Evolutionary conservation across 1,140 invertebrate species (phyloP).

Genomic region (Drosophila orena): DNA sequence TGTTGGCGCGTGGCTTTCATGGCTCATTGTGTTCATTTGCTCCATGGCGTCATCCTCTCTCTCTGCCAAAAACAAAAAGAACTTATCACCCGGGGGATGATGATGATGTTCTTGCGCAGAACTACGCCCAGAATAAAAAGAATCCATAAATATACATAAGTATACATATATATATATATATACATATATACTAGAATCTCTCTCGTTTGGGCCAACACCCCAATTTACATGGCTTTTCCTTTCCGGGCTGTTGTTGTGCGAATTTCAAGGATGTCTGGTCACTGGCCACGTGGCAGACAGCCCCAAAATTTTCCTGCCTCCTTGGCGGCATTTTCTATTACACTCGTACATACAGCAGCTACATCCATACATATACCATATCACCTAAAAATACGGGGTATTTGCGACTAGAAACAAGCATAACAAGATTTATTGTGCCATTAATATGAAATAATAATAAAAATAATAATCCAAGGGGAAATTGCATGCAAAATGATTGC

Average conservation of each 20-base stretch:
- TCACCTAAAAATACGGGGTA: background rate
- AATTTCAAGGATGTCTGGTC: conserved; percentile 71
- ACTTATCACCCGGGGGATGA: conserved; percentile 37
- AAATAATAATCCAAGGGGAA: too few species aligned
- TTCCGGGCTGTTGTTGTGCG: conserved; percentile 10
- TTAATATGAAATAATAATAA: too few species aligned
- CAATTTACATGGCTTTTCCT: conserved; percentile 30
- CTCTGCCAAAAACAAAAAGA: conserved; percentile 10
- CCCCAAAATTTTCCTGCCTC: conserved; percentile 31
- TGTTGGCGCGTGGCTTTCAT: conserved; percentile 72
- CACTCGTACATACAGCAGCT: background rate
- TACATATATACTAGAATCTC: conserved; percentile 17
- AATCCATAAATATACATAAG: background rate
- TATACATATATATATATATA: conserved; percentile 3
- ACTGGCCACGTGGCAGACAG: conserved; percentile 64
- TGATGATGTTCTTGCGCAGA: conserved; percentile 51
- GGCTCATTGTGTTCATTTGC: conserved; percentile 61
- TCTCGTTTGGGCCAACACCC: conserved; percentile 54
- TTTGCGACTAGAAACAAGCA: background rate
- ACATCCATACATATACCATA: too few species aligned
- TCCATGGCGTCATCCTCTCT: conserved; percentile 73
- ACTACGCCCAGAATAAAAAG: conserved; percentile 58
- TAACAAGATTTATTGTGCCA: too few species aligned
- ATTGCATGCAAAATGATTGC: too few species aligned
- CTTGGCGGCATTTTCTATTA: conserved; percentile 19